Evolutionary conservation across 2,888 invertebrate species (phyloP), one percentile per base, ranked within the genome.

Genomic region (Rhagium mordax): DNA sequence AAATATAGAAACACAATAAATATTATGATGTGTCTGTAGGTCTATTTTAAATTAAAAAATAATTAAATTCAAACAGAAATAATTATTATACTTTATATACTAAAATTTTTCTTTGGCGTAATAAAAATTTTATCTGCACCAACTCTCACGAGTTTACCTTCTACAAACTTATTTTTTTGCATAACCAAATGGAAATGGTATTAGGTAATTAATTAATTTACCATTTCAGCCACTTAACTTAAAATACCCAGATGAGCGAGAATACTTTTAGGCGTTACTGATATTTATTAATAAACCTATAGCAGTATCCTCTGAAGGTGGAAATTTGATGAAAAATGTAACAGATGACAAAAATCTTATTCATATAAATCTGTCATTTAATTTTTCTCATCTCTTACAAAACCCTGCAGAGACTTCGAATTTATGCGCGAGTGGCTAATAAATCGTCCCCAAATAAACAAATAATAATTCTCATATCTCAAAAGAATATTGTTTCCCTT

Each of bases 381-480:
- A 29, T 57, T 5, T 16, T 57, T 57, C 57, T 60, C 33, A 60
- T 60, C 18, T 60, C 55, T 57, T 57, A 27, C 8, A n/a, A 15
- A 15, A n/a, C 24, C 18, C 51, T 18, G 20, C 51, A 51, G 51
- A 41, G 41, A 41, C 41, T n/a, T 24, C 24, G n/a, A n/a, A 27
- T 33, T 33, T 16, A 27, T 18, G 7, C 21, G 27, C 29, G 5
- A 64, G 16, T 51, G 49, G 49, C 15, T 64, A 64, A 64, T 16
- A 48, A 27, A 16, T 64, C 64, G 13, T 24, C 15, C 10, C 16
- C 64, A 27, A 65, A 53, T 53, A 65, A 65, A 53, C 53, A 65
- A 33, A 53, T 53, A 53, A 33, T 33, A 33, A 29, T 33, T 65
- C 53, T 53, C 53, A 10, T 29, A 27, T 53, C 21, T 18, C 33